A percentile compares a stretch with the other conserved stretches of the same genome.
Conservation (phyloP, 1,140 invertebrate species). For the Diachasma alloeum region DNA sequence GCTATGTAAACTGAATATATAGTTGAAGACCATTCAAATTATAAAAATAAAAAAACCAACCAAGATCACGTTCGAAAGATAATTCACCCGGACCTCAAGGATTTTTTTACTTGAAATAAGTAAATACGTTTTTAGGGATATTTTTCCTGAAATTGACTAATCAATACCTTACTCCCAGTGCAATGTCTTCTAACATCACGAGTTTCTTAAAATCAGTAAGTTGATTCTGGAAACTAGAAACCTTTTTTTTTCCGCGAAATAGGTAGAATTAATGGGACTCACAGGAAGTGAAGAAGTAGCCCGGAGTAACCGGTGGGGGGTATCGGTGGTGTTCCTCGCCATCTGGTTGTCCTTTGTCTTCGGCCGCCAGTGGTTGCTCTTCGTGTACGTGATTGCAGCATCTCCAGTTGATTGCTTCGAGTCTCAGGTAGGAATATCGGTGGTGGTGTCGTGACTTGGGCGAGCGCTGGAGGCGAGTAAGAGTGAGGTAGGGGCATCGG, state of each 20-base stretch:
- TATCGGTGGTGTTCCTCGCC: conserved; percentile 67
- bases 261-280: conserved; percentile 62
- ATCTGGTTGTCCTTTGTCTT: conserved; percentile 64
- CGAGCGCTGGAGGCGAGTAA: conserved; percentile 59
- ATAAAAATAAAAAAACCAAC: too few species aligned
- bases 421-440: conserved; percentile 69
- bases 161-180: too few species aligned
- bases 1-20: too few species aligned
- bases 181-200: too few species aligned
- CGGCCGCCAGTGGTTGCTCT: conserved; percentile 59
- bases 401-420: conserved; percentile 60
- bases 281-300: conserved; percentile 84
- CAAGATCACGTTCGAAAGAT: too few species aligned
- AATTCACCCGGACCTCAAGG: too few species aligned
- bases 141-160: too few species aligned
- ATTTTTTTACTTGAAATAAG: too few species aligned
- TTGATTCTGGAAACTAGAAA: too few species aligned
- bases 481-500: conserved; percentile 61
- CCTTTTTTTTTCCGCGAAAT: too few species aligned
- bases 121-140: neutral
- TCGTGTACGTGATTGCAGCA: conserved; percentile 59
- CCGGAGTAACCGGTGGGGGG: conserved; percentile 71
- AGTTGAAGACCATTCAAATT: too few species aligned
- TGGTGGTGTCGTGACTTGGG: conserved; percentile 63
- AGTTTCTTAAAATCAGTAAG: too few species aligned